Evolutionary conservation across 1,140 invertebrate species (phyloP), one percentile per base, ranked within the genome.

Genomic region (Bombus fervidus): DNA sequence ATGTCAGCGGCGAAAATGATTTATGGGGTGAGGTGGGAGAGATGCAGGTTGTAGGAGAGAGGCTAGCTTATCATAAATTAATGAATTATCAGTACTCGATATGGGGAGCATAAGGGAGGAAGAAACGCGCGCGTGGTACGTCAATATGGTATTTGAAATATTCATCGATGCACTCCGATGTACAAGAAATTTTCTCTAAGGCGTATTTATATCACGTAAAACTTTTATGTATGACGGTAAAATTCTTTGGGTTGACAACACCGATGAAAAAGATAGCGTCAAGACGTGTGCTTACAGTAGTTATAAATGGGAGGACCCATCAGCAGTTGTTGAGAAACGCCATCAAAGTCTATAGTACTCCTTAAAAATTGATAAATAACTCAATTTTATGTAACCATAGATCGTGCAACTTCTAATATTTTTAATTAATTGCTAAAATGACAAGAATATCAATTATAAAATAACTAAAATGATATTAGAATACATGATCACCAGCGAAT

Each of bases 61-160:
- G 83, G 79, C 86, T 75, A 89, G 91, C 92, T 93, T 93, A 93
- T 93, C 91, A 93, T 93, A 93, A 93, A 93, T 93, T 92, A 93
- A 93, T 93, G 92, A 93, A 93, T 93, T 92, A 93, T 93, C 91
- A 92, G 89, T 77, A 71, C 88, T 83, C 75, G 71, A 81, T 71
- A 69, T 43, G 68, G 53, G 57, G 76, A 64, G 59, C 28, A 37
- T 18, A 57, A 87, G 68, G 68, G 68, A 81, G 47, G 59, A 66
- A 72, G 75, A 57, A 53, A 86, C 25, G 43, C 73, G 77, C 64
- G 79, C 85, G 31, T 2, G 12, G 10, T 80, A 81, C 91, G 85
- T 91, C 92, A 89, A 92, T 92, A 88, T 80, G 86, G 64, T 81
- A 43, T 85, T 87, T 92, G 86, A 92, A 92, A 92, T 92, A 92